Conservation (phyloP, 2,113 vertebrate genomes). For the Microcebus murinus region DNA sequence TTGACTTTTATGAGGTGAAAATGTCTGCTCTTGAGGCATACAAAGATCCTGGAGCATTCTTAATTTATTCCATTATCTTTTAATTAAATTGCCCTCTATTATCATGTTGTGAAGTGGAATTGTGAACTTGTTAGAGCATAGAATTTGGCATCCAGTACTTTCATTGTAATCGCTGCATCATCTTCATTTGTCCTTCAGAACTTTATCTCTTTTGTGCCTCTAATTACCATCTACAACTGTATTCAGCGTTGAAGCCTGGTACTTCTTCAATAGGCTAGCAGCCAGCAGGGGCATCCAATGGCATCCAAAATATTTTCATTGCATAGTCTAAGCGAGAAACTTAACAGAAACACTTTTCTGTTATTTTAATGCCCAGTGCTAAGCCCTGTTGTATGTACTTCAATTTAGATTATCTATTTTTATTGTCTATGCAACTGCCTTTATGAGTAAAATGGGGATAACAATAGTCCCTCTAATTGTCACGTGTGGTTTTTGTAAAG, state of each 20-base stretch:
- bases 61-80: conserved; percentile 79
- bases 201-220: neutral
- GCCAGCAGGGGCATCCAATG: neutral
- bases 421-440: neutral
- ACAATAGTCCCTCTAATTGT: neutral
- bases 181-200: conserved; percentile 51
- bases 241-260: neutral
- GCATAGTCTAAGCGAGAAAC: neutral
- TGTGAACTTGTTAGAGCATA: conserved; percentile 57
- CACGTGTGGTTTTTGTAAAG: neutral
- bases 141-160: conserved; percentile 39
- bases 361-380: neutral
- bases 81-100: conserved; percentile 77
- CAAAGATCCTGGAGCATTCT: conserved; percentile 59
- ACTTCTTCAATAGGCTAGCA: neutral
- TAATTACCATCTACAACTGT: neutral
- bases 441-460: neutral
- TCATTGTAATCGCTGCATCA: conserved; percentile 13
- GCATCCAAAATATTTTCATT: neutral
- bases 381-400: neutral
- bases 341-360: neutral
- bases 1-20: conserved; percentile 61
- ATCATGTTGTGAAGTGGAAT: conserved; percentile 59
- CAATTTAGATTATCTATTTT: neutral
- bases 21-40: conserved; percentile 60